phyloP scores from a whole-genome alignment of 2,797 vertebrate species.

The Dromococcyx pavoninus region DNA sequence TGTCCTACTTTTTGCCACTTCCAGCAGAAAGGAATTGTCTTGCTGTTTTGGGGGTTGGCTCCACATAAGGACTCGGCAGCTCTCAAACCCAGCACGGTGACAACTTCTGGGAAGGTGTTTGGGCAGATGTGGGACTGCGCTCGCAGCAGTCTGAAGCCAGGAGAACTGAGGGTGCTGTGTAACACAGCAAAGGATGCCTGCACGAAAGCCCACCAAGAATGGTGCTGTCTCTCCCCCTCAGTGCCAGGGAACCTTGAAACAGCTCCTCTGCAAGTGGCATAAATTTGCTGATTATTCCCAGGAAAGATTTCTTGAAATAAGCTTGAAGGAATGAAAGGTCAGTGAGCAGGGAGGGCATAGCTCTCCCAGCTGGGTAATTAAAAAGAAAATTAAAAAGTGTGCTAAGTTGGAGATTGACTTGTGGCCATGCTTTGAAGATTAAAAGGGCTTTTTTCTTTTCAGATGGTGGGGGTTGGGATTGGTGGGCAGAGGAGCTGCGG shows the following conservation, averaged over 20 bases:
- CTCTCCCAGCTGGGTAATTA: slow-evolving; percentile 44
- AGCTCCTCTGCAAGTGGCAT: background rate
- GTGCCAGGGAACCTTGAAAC: background rate
- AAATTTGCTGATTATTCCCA: slow-evolving; percentile 21
- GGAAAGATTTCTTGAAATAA: slow-evolving; percentile 26
- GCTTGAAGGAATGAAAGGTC: slow-evolving; percentile 26
- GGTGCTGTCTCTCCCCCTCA: background rate
- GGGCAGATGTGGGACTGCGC: background rate
- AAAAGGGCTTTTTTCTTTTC: slow-evolving; percentile 5
- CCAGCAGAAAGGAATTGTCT: background rate
- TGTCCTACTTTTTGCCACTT: background rate
- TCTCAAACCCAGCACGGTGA: fast-evolving
- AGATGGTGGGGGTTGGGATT: background rate
- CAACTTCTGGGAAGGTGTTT: background rate
- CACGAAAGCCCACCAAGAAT: background rate
- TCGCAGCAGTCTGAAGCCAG: background rate
- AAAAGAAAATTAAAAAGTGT: slow-evolving; percentile 43
- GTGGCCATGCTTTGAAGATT: slow-evolving; percentile 59
- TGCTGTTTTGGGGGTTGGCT: background rate
- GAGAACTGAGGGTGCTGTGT: background rate
- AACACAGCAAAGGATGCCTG: background rate
- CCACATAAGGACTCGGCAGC: fast-evolving
- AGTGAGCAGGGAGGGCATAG: background rate
- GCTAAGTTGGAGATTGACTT: slow-evolving; percentile 39
- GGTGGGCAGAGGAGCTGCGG: background rate